A percentile compares a stretch with the other conserved stretches of the same genome.
Evolutionary conservation across 1,140 invertebrate species (phyloP).

Genomic region (Panulirus ornatus): DNA sequence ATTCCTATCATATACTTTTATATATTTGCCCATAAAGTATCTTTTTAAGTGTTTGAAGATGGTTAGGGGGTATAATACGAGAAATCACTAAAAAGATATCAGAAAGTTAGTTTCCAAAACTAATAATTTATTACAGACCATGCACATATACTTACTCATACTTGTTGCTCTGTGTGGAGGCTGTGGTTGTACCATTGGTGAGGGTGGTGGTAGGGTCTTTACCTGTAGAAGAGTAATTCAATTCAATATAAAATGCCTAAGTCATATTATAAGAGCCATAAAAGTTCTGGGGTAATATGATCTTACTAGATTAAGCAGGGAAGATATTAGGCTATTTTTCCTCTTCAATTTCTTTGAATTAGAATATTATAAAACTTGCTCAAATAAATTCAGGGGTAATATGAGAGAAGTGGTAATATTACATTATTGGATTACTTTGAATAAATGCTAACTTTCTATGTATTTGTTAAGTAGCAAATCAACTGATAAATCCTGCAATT

Average conservation of each 20-base stretch:
- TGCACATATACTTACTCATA: conserved; percentile 63
- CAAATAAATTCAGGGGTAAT: neutral
- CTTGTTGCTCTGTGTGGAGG: conserved; percentile 16
- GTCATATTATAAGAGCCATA: neutral
- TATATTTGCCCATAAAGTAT: too few species aligned
- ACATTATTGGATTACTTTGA: neutral
- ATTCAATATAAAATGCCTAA: neutral
- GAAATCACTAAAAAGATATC: too few species aligned
- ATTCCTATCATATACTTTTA: too few species aligned
- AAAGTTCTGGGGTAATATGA: neutral
- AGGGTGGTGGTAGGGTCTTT: conserved; percentile 23
- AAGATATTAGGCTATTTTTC: conserved; percentile 26
- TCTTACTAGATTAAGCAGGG: neutral
- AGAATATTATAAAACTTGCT: too few species aligned
- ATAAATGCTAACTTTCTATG: conserved; percentile 4
- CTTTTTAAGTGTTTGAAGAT: too few species aligned
- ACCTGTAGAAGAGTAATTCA: neutral
- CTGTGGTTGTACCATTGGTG: conserved; percentile 33
- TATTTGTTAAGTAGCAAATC: neutral
- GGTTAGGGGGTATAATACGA: too few species aligned
- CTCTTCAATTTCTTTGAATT: neutral
- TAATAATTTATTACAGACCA: too few species aligned
- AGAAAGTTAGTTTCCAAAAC: too few species aligned
- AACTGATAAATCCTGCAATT: neutral
- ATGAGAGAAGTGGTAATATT: neutral